Conservation (phyloP, 2,797 vertebrate species). For the Neoniphon sammara region DNA sequence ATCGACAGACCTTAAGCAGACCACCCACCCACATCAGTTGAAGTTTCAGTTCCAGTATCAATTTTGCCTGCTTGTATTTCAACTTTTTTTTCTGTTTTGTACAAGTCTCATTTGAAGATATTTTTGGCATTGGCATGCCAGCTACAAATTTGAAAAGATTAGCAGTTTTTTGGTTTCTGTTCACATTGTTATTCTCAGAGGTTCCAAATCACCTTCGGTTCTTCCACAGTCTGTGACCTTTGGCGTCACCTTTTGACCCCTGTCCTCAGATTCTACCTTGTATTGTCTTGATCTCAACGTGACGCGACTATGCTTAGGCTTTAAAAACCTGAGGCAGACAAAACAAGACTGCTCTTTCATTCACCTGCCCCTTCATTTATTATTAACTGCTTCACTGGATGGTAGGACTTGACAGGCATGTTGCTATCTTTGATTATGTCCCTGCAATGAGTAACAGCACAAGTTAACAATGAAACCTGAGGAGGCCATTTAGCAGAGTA, state of each 20-base stretch:
- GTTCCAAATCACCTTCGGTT: slow-evolving; percentile 38
- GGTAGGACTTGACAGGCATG: slow-evolving; percentile 8
- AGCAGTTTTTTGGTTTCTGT: neutral
- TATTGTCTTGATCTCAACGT: slow-evolving; percentile 37
- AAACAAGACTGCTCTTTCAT: slow-evolving; percentile 25
- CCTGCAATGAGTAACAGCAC: slow-evolving; percentile 65
- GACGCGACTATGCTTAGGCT: slow-evolving; percentile 20
- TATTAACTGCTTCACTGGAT: slow-evolving; percentile 38
- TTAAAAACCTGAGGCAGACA: slow-evolving; percentile 39
- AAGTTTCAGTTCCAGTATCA: neutral
- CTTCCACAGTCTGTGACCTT: slow-evolving; percentile 53
- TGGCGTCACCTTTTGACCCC: slow-evolving; percentile 50
- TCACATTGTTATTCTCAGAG: slow-evolving; percentile 49
- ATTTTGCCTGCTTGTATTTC: neutral
- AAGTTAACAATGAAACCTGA: slow-evolving; percentile 73
- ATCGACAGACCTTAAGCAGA: neutral
- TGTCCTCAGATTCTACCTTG: slow-evolving; percentile 36
- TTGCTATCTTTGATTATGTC: slow-evolving; percentile 44
- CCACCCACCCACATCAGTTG: neutral
- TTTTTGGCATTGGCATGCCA: neutral
- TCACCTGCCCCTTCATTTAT: slow-evolving; percentile 47
- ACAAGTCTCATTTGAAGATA: neutral
- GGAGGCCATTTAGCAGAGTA: slow-evolving; percentile 53
- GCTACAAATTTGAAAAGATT: neutral
- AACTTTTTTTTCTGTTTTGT: neutral